Conservation (phyloP, 2,797 vertebrate species). For the Poliocrania exsul region DNA sequence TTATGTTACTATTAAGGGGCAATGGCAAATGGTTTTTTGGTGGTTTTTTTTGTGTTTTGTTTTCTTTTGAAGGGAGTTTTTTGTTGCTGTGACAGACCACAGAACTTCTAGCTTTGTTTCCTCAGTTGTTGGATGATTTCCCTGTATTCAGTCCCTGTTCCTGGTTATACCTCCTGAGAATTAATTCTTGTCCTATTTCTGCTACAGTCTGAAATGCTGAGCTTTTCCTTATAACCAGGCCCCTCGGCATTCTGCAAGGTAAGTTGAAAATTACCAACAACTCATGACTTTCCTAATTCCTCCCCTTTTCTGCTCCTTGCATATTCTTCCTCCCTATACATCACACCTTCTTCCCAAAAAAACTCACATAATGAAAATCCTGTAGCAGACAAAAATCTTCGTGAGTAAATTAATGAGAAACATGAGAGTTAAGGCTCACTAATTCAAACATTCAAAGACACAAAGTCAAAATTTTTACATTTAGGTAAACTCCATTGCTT, state of each 20-base stretch:
- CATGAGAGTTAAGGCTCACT: background rate
- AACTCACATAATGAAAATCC: background rate
- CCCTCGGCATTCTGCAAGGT: background rate
- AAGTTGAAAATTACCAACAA: background rate
- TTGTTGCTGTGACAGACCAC: background rate
- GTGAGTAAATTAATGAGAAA: background rate
- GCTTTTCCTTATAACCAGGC: background rate
- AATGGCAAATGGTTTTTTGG: background rate
- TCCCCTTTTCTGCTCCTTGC: background rate
- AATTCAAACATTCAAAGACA: background rate
- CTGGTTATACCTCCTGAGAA: background rate
- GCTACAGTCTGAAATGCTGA: background rate
- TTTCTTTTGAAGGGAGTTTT: background rate
- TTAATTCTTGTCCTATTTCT: background rate
- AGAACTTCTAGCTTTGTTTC: background rate
- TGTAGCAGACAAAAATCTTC: background rate
- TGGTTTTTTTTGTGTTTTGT: background rate
- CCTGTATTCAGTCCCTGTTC: background rate
- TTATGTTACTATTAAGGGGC: background rate
- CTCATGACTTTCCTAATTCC: background rate
- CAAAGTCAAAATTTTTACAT: background rate
- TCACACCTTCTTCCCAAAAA: fast-evolving
- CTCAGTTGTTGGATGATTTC: background rate
- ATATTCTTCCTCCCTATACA: background rate
- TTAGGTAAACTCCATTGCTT: background rate